Evolutionary conservation across 2,797 vertebrate genomes (phyloP).

Genomic region (Tolypeutes matacus): DNA sequence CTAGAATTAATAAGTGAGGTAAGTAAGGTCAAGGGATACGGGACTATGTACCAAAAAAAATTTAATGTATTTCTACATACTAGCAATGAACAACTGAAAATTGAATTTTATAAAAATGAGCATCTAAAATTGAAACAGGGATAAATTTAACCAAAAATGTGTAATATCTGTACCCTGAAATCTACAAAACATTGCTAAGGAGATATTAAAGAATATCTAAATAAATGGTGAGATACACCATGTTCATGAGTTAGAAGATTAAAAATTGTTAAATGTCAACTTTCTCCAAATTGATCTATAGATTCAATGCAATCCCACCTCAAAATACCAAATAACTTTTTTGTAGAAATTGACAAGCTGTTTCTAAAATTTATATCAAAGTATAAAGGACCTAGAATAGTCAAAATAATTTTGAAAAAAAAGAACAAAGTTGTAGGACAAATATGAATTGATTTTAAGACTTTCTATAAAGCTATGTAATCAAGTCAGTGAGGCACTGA

Average conservation of each 20-base stretch:
- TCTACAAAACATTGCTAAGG: background rate
- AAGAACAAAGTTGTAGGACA: background rate
- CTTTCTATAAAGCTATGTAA: conserved; percentile 11
- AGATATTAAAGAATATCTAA: conserved; percentile 1
- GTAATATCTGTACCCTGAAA: background rate
- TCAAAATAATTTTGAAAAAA: background rate
- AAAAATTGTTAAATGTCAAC: background rate
- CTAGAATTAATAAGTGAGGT: background rate
- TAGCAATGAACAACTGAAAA: background rate
- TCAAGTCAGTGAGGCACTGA: background rate
- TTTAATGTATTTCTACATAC: conserved; percentile 5
- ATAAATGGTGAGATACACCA: background rate
- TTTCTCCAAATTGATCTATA: background rate
- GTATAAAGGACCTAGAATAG: background rate
- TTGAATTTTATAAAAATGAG: background rate
- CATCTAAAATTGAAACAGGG: background rate
- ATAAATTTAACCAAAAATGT: conserved; percentile 13
- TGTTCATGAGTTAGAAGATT: background rate
- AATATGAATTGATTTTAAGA: background rate
- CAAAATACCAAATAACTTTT: background rate
- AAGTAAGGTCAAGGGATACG: background rate
- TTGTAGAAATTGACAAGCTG: background rate
- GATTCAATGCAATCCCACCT: background rate
- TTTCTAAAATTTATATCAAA: conserved; percentile 2
- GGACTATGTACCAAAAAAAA: background rate